phyloP scores from a whole-genome alignment of 30 jellyfish, hydroid and myxozoan species.

The Aurelia sp. region DNA sequence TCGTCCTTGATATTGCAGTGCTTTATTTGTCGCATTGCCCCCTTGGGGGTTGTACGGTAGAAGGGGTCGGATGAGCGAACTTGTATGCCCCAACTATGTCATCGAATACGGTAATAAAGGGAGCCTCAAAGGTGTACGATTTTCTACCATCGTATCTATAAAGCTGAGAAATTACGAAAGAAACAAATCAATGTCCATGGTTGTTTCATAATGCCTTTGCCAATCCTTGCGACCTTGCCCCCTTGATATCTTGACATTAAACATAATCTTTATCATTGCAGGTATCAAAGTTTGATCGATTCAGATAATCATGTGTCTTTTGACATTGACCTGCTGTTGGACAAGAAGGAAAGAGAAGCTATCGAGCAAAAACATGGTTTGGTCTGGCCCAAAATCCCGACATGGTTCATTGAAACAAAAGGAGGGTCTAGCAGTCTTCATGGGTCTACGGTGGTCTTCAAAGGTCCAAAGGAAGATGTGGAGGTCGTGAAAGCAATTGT shows the following conservation, averaged over 20 bases:
- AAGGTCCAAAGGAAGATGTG: constrained; percentile 56
- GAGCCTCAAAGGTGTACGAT: too few species aligned
- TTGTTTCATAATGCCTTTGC: too few species aligned
- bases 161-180: too few species aligned
- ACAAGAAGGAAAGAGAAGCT: constrained; percentile 5
- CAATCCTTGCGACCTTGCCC: too few species aligned
- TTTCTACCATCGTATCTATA: too few species aligned
- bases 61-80: too few species aligned
- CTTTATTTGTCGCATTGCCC: too few species aligned
- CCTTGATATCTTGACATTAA: background rate
- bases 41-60: too few species aligned
- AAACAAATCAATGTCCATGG: too few species aligned
- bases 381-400: constrained; percentile 39
- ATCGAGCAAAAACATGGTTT: constrained; percentile 25
- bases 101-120: too few species aligned
- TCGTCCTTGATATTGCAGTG: too few species aligned
- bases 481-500: constrained; percentile 48
- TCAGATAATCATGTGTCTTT: constrained; percentile 17
- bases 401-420: constrained; percentile 19
- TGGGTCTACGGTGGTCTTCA: background rate
- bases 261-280: background rate
- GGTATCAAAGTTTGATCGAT: constrained; percentile 38
- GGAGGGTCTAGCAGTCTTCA: background rate
- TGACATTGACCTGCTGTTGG: constrained; percentile 35
- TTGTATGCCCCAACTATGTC: too few species aligned